Evolutionary conservation across 2,888 invertebrate species (phyloP), one percentile per base, ranked within the genome.

Genomic region (Acleris cristana): DNA sequence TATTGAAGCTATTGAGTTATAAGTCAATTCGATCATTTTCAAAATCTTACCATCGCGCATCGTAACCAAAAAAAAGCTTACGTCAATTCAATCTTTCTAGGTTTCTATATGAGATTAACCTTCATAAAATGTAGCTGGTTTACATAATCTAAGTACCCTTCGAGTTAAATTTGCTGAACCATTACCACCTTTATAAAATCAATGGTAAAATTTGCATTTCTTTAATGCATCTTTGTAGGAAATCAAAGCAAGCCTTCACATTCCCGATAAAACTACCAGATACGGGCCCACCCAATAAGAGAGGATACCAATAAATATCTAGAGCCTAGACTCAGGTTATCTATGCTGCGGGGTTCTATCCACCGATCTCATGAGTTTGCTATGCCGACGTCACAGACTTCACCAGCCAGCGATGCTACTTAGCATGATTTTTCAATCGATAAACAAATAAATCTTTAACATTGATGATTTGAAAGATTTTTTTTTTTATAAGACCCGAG

Each of bases 271-370:
- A 72, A 73, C 71, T 73, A 64, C 63, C 51, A 71, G 75, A 79
- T 79, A 79, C 72, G 76, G 77, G 81, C 76, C 83, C 82, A 82
- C 81, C 84, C 83, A 84, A 79, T 74, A 77, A 70, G 80, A 81
- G 77, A 75, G 75, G 70, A 74, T 72, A 76, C 74, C 74, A 80
- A 83, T 82, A 82, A 82, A 83, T 81, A 79, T 73, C 71, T 72
- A 66, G 70, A 70, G 74, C 76, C 69, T 71, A 65, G 68, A 76
- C 78, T 76, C 73, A 72, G 76, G 79, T 79, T 82, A 85, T 83
- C 81, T 78, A 77, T 77, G 79, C 80, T 81, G 81, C 79, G 77
- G 65, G 72, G 73, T 77, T 75, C 78, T 84, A 84, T 85, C 82
- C 74, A 72, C 72, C 76, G 73, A 76, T 78, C 78, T 77, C 72